These are phyloP conservation scores for Peromyscus eremicus DNA, from an alignment of 2,797 vertebrate species.

Conservation along the genomic window DNA sequence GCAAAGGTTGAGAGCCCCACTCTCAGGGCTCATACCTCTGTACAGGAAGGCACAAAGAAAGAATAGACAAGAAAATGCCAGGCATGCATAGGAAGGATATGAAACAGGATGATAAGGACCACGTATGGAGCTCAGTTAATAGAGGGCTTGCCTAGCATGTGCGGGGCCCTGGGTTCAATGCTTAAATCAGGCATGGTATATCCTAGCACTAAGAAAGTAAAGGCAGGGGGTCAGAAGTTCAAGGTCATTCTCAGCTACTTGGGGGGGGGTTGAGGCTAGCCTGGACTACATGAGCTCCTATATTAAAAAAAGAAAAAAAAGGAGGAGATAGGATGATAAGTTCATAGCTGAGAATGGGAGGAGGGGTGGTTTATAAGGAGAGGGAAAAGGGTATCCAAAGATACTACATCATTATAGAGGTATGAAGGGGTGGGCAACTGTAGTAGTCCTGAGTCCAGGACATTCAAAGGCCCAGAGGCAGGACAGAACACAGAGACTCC, in stretches of 20 bases:
- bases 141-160: neutral
- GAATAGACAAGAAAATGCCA: neutral
- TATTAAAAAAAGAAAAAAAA: neutral
- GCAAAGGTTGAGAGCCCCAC: neutral
- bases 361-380: neutral
- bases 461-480: neutral
- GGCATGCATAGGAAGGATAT: neutral
- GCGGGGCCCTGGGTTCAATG: neutral
- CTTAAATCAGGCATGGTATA: neutral
- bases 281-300: neutral
- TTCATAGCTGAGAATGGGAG: neutral
- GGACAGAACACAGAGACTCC: neutral
- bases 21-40: neutral
- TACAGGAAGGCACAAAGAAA: neutral
- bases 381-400: neutral
- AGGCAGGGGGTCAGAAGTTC: neutral
- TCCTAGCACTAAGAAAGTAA: neutral
- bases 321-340: neutral
- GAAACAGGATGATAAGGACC: neutral
- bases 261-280: neutral
- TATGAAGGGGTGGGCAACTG: neutral
- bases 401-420: neutral
- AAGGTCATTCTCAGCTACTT: neutral
- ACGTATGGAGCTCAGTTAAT: neutral
- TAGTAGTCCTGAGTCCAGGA: neutral